Evolutionary conservation across 2,797 vertebrate species (phyloP).

Genomic region (Gallinago nigripennis): DNA sequence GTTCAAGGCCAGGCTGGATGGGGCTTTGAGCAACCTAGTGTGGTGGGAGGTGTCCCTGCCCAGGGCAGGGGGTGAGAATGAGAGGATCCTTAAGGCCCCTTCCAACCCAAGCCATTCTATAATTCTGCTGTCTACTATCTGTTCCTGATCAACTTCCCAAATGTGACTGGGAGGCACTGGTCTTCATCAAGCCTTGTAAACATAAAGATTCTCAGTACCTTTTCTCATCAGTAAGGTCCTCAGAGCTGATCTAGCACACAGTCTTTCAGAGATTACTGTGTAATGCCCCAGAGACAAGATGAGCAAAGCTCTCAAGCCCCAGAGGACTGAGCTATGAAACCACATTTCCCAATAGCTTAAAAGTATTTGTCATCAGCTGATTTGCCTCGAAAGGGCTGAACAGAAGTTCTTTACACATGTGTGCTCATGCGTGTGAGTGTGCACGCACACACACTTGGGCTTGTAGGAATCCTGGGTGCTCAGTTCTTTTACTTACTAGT

Average conservation of each 20-base stretch:
- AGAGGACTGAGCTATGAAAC: constrained; percentile 3
- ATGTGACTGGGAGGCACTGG: not conserved
- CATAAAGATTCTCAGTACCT: not conserved
- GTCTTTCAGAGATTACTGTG: not conserved
- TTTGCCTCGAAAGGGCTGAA: not conserved
- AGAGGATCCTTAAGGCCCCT: not conserved
- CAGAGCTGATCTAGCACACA: not conserved
- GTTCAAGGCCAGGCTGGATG: not conserved
- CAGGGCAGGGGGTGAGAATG: not conserved
- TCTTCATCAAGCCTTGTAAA: not conserved
- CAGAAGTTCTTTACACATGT: not conserved
- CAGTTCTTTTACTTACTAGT: not conserved
- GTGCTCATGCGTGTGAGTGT: not conserved
- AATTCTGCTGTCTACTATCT: not conserved
- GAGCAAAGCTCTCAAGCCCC: constrained; percentile 1
- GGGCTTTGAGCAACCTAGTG: not conserved
- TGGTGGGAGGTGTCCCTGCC: too few species aligned
- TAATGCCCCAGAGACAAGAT: not conserved
- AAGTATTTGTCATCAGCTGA: not conserved
- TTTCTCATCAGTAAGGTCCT: not conserved
- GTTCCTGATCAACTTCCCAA: not conserved
- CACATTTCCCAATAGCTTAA: constrained; percentile 3
- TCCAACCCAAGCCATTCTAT: not conserved
- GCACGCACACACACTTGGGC: not conserved
- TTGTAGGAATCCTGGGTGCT: not conserved